Conservation (phyloP, 2,113 vertebrate species). For the Poeciliopsis turrubarensis region DNA sequence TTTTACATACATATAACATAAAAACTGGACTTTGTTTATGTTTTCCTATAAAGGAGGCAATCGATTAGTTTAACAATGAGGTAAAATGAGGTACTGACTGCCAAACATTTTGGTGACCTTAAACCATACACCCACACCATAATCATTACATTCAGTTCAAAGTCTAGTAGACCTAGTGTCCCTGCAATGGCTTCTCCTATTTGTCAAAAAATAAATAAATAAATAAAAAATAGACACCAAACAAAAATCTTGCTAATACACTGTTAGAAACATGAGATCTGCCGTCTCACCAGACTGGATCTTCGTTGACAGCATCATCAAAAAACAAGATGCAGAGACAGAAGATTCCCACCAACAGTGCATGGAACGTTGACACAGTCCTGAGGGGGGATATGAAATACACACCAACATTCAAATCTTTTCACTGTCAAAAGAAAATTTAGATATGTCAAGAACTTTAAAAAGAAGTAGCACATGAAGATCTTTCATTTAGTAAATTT, state of each 20-base stretch:
- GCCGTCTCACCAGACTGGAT: slow-evolving; percentile 92
- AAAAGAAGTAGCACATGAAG: not conserved
- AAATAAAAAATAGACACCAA: not conserved
- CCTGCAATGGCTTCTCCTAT: not conserved
- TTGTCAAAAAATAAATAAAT: not conserved
- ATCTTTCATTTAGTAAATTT: slow-evolving; percentile 10
- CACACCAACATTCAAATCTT: slow-evolving; percentile 4
- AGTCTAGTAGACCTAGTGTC: not conserved
- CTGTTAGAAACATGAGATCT: not conserved
- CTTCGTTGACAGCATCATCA: slow-evolving; percentile 87
- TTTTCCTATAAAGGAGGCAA: not conserved
- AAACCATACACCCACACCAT: not conserved
- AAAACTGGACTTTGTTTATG: not conserved
- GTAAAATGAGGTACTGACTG: not conserved
- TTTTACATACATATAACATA: not conserved
- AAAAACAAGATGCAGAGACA: slow-evolving; percentile 90
- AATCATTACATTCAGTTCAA: slow-evolving; percentile 2
- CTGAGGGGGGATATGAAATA: slow-evolving; percentile 69
- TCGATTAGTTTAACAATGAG: no score
- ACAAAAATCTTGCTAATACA: not conserved
- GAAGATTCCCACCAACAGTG: slow-evolving; percentile 89
- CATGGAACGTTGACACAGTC: slow-evolving; percentile 94
- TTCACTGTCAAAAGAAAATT: not conserved
- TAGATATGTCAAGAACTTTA: not conserved
- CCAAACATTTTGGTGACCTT: not conserved